Evolutionary conservation across 2,797 vertebrate species (phyloP), one percentile per base, ranked within the genome.

Genomic region (Ficedula albicollis): DNA sequence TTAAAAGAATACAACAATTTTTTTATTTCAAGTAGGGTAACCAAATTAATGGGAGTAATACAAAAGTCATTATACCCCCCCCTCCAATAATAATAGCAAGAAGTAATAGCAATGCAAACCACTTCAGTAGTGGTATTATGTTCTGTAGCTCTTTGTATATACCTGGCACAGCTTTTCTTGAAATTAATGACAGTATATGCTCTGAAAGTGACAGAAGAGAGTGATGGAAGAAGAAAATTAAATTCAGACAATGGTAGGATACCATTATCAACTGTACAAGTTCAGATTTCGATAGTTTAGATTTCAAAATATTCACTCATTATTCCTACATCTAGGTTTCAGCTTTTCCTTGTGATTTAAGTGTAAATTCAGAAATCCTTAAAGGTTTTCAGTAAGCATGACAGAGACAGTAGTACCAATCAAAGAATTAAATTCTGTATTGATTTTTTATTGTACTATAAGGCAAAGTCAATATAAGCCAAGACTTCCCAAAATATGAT

Each of bases 171-270:
- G 52, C 29, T 93, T 84, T 85, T 81, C 80, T 17, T 59, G 39
- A 92, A 85, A 94, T 68, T 87, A 92, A 72, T 87, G 73, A 62
- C 32, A 73, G 11, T 43, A n/a, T 68, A n/a, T 79, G 30, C 30
- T 70, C 52, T 74, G 51, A 88, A 72, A 66, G 30, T 63, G 79
- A 73, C n/a, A 90, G 66, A 90, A 89, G 29, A 85, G 27, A 75
- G 36, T 66, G 70, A 87, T 32, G 48, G 51, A 81, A 91, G 52
- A 84, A 85, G 54, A 88, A 94, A 93, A 91, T 76, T 60, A 82
- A 91, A 87, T 76, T 16, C 73, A 81, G 69, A 54, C 32, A 89
- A 39, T 54, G 2, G 20, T 49, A 92, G n/a, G 48, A 73, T 82
- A 30, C 6, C 48, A 30, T 36, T 67, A 67, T 19, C 34, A 88